These are phyloP conservation scores for Leptarthrus brevirostris DNA, from an alignment of 2,888 invertebrate species.

Conservation along the genomic window DNA sequence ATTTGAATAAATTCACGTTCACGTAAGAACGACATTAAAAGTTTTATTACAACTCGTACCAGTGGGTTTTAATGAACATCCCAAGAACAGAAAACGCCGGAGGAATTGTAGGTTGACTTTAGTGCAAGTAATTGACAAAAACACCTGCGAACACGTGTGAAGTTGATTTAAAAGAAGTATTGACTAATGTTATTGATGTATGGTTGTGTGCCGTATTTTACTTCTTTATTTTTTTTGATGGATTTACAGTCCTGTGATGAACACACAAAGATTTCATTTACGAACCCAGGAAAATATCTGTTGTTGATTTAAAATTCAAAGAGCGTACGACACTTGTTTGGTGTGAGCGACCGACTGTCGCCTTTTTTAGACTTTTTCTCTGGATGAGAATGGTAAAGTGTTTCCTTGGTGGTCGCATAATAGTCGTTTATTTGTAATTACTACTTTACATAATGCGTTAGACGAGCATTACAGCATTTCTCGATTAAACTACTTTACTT, in stretches of 20 bases:
- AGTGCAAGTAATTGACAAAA: conserved; percentile 31
- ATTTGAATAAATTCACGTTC: conserved; percentile 42
- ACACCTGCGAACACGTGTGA: conserved; percentile 36
- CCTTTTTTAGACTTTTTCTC: conserved; percentile 36
- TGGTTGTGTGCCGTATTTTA: neutral
- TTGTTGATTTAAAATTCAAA: conserved; percentile 34
- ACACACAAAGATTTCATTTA: conserved; percentile 6
- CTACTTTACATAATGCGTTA: conserved; percentile 2
- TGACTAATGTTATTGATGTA: conserved; percentile 22
- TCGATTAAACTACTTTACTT: neutral
- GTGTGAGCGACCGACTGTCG: conserved; percentile 47
- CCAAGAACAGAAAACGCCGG: neutral
- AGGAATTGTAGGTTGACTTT: neutral
- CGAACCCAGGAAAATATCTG: neutral
- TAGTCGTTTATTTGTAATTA: neutral
- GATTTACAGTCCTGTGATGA: conserved; percentile 1
- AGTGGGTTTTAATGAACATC: neutral
- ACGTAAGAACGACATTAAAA: conserved; percentile 33
- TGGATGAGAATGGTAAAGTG: neutral
- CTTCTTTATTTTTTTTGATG: conserved; percentile 23
- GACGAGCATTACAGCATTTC: neutral
- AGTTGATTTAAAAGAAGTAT: neutral
- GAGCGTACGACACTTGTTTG: conserved; percentile 30
- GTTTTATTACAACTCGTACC: conserved; percentile 1
- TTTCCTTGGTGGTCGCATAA: conserved; percentile 35